Evolutionary conservation across 2,888 invertebrate species (phyloP).

Genomic region (Rhingia campestris): DNA sequence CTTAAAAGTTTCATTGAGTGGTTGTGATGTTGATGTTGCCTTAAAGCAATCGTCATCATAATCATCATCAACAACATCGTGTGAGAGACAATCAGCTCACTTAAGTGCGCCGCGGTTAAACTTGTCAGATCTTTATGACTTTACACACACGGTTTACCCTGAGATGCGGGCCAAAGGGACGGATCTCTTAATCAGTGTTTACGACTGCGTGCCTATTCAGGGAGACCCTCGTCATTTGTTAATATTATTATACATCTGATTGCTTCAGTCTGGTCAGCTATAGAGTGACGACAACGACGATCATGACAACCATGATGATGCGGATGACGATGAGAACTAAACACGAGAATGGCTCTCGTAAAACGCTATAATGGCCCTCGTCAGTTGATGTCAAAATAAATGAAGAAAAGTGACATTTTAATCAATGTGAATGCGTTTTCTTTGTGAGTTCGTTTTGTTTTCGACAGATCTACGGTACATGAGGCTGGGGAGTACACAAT

Average conservation of each 20-base stretch:
- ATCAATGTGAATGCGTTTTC: slow-evolving; percentile 79
- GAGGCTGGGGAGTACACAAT: slow-evolving; percentile 3
- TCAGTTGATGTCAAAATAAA: slow-evolving; percentile 82
- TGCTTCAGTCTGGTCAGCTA: slow-evolving; percentile 75
- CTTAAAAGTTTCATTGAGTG: slow-evolving; percentile 66
- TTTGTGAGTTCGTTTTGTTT: slow-evolving; percentile 45
- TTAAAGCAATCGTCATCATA: slow-evolving; percentile 59
- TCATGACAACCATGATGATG: slow-evolving; percentile 43
- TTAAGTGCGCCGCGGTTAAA: slow-evolving; percentile 69
- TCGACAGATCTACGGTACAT: slow-evolving; percentile 19
- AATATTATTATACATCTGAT: slow-evolving; percentile 77
- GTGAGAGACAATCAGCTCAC: slow-evolving; percentile 72
- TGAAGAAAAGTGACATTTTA: slow-evolving; percentile 82
- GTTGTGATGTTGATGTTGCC: slow-evolving; percentile 64
- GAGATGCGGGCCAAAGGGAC: slow-evolving; percentile 68
- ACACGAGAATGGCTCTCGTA: slow-evolving; percentile 73
- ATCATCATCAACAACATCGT: slow-evolving; percentile 33
- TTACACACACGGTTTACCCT: slow-evolving; percentile 47
- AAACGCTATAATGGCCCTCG: slow-evolving; percentile 78
- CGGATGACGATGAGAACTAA: slow-evolving; percentile 52
- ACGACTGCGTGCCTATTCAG: slow-evolving; percentile 69
- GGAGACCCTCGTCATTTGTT: slow-evolving; percentile 71
- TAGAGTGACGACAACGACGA: slow-evolving; percentile 30
- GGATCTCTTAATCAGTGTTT: slow-evolving; percentile 74
- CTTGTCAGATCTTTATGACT: slow-evolving; percentile 72